Conservation (phyloP, 2,888 invertebrate genomes). For the Melieria crassipennis region DNA sequence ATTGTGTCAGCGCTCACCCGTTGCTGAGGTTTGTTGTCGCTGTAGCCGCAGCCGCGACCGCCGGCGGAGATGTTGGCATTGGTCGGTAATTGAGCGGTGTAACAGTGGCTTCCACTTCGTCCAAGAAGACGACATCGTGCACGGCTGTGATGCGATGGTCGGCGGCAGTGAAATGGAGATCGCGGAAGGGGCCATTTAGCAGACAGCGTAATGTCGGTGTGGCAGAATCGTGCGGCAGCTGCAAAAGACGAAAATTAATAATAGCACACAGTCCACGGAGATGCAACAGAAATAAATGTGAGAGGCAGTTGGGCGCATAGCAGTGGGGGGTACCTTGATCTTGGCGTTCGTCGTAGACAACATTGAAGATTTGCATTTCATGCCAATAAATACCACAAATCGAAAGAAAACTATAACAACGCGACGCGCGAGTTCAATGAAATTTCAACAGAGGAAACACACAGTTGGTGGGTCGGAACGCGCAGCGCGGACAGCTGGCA, state of each 20-base stretch:
- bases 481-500: too few relatives aligned
- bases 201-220: slow-evolving; percentile 59
- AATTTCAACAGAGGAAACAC: slow-evolving; percentile 12
- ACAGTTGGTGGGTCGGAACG: not conserved
- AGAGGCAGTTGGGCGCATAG: not conserved
- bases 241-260: slow-evolving; percentile 34
- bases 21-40: slow-evolving; percentile 11
- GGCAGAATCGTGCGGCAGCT: slow-evolving; percentile 57
- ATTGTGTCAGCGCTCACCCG: slow-evolving; percentile 14
- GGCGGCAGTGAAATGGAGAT: slow-evolving; percentile 54
- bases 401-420: too few relatives aligned
- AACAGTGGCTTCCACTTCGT: slow-evolving; percentile 54
- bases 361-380: slow-evolving; percentile 48
- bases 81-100: slow-evolving; percentile 59
- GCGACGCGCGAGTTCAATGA: slow-evolving; percentile 17
- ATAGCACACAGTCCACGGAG: not conserved
- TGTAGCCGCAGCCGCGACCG: not conserved
- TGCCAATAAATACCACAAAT: not conserved
- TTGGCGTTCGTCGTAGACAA: slow-evolving; percentile 56
- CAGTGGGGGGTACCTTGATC: slow-evolving; percentile 49
- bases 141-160: slow-evolving; percentile 59
- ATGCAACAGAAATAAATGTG: not conserved
- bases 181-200: slow-evolving; percentile 59
- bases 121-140: slow-evolving; percentile 60
- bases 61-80: slow-evolving; percentile 44